phyloP scores from a whole-genome alignment of 2,888 invertebrate species.

The Nomada ferruginata region DNA sequence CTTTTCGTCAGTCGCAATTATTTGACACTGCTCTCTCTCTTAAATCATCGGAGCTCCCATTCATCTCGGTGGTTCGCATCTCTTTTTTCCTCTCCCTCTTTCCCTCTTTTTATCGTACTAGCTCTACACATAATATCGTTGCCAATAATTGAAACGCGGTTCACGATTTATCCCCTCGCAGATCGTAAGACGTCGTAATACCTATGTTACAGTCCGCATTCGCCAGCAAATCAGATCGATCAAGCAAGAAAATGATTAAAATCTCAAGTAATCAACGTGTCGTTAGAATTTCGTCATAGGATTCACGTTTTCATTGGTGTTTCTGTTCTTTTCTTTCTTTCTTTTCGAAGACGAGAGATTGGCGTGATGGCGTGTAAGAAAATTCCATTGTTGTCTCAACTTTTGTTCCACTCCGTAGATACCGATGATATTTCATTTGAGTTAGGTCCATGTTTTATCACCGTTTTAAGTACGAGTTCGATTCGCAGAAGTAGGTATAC shows the following conservation, averaged over 20 bases:
- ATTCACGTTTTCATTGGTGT: conserved; percentile 10
- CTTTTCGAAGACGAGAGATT: conserved; percentile 22
- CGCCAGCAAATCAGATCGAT: conserved; percentile 39
- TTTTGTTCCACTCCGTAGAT: neutral
- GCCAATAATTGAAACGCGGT: conserved; percentile 43
- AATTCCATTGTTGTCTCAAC: conserved; percentile 19
- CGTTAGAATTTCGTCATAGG: conserved; percentile 44
- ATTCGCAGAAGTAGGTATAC: neutral
- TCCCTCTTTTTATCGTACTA: neutral
- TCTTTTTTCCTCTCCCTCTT: neutral
- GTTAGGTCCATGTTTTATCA: conserved; percentile 10
- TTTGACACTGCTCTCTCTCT: neutral
- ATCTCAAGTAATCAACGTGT: conserved; percentile 49
- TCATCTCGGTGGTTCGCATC: neutral
- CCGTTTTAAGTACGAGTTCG: neutral
- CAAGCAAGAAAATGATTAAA: conserved; percentile 54
- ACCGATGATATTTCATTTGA: neutral
- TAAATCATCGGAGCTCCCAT: too few relatives aligned
- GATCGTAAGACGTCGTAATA: conserved; percentile 33
- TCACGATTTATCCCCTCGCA: conserved; percentile 21
- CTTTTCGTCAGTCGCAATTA: conserved; percentile 3
- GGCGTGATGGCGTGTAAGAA: conserved; percentile 15
- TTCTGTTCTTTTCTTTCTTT: too few relatives aligned
- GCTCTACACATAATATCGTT: conserved; percentile 50
- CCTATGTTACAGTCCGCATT: conserved; percentile 33